Evolutionary conservation across 1,140 invertebrate genomes (phyloP).

Genomic region (Lucilia cuprina): DNA sequence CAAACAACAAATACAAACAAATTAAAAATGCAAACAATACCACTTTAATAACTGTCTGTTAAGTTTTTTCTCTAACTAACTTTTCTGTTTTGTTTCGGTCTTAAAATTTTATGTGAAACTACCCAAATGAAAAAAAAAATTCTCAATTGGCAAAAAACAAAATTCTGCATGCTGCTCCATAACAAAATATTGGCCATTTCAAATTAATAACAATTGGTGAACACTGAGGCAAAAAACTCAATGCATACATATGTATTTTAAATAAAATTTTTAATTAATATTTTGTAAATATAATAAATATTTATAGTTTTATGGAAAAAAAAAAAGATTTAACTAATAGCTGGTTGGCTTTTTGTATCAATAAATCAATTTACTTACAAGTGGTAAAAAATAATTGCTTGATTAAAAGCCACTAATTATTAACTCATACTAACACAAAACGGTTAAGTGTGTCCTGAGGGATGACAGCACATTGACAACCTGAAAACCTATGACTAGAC

Average conservation of each 20-base stretch:
- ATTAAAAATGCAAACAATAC: neutral
- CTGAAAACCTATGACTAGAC: too few species aligned
- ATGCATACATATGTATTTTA: neutral
- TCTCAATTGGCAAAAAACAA: neutral
- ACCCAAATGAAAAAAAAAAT: neutral
- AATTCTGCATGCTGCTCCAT: neutral
- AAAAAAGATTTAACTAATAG: slow-evolving; percentile 3
- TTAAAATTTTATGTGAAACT: neutral
- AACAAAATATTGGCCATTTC: neutral
- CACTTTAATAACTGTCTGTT: neutral
- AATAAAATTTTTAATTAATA: neutral
- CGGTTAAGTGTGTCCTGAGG: too few species aligned
- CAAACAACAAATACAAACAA: neutral
- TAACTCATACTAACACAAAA: too few species aligned
- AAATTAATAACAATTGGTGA: neutral
- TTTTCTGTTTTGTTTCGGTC: neutral
- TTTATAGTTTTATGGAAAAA: slow-evolving; percentile 15
- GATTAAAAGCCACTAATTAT: too few species aligned
- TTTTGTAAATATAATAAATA: slow-evolving; percentile 5
- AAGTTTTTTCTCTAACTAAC: neutral
- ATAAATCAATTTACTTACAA: neutral
- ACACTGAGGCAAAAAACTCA: neutral
- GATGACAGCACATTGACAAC: too few species aligned
- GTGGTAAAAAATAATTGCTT: too few species aligned
- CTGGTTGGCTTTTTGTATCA: neutral